Percentiles rank a stretch among this genome's conserved stretches.
Evolutionary conservation across 1,140 invertebrate genomes (phyloP).

Genomic region (Pseudoatta argentina): DNA sequence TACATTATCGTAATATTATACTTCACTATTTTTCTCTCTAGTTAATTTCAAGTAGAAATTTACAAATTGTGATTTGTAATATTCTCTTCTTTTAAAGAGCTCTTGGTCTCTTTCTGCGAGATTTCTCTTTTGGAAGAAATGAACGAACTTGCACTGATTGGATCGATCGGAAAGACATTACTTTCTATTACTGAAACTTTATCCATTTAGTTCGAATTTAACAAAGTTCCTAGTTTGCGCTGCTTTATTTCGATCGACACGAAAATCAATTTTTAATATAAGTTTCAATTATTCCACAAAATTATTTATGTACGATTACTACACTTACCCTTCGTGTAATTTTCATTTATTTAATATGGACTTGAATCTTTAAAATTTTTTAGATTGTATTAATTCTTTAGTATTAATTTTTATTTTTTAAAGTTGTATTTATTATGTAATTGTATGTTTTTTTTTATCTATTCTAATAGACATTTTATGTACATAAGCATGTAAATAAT

Average conservation of each 20-base stretch:
- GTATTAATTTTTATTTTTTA: background rate
- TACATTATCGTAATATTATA: slow-evolving; percentile 52
- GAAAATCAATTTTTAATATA: slow-evolving; percentile 12
- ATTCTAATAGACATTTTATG: background rate
- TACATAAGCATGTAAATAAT: background rate
- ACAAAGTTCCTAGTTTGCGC: slow-evolving; percentile 8
- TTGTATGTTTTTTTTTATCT: background rate
- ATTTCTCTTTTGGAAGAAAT: slow-evolving; percentile 31
- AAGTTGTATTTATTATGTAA: background rate
- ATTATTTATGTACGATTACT: background rate
- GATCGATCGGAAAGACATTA: slow-evolving; percentile 42
- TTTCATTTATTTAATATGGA: no score
- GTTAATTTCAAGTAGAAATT: slow-evolving; percentile 4
- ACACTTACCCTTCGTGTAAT: background rate
- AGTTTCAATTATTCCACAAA: slow-evolving; percentile 4
- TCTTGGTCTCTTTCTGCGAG: background rate
- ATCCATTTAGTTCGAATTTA: slow-evolving; percentile 42
- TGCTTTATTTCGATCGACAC: slow-evolving; percentile 11
- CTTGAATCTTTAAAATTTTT: background rate
- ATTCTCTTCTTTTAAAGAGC: background rate
- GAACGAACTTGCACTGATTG: slow-evolving; percentile 6
- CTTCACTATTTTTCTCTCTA: slow-evolving; percentile 21
- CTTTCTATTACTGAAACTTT: slow-evolving; percentile 39
- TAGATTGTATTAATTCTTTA: background rate
- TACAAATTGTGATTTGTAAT: slow-evolving; percentile 30